These are phyloP conservation scores for Trichogramma pretiosum DNA, from an alignment of 1,140 invertebrate genomes.

Conservation along the genomic window DNA sequence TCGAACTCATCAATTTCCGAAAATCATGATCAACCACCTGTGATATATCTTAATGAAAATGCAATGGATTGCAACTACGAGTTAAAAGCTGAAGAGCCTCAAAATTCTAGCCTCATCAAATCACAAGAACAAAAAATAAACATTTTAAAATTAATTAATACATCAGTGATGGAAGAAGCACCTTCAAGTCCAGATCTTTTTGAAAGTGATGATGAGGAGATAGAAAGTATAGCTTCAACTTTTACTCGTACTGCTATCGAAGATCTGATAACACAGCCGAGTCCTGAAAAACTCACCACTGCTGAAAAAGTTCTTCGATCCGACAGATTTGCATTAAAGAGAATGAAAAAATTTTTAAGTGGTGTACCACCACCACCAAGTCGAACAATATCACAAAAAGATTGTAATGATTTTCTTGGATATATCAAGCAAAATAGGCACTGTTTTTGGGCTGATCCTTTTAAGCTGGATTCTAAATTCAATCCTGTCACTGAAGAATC, in stretches of 20 bases:
- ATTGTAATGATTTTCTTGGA: conserved; percentile 53
- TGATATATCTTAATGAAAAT: conserved; percentile 23
- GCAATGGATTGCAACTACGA: conserved; percentile 34
- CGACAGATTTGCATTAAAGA: conserved; percentile 26
- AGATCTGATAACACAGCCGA: conserved; percentile 7
- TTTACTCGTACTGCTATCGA: conserved; percentile 5
- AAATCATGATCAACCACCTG: background rate
- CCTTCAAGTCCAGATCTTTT: conserved; percentile 39
- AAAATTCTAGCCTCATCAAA: conserved; percentile 9
- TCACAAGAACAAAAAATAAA: too few species aligned
- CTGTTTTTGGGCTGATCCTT: conserved; percentile 38
- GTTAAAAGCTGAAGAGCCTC: conserved; percentile 9
- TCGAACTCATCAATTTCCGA: background rate
- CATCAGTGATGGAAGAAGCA: background rate
- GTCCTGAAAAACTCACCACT: conserved; percentile 25
- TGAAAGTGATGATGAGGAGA: conserved; percentile 34
- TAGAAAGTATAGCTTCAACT: conserved; percentile 11
- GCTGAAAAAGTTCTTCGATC: conserved; percentile 31
- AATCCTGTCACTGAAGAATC: background rate
- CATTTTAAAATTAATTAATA: background rate
- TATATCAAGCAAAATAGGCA: conserved; percentile 39
- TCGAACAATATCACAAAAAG: conserved; percentile 52
- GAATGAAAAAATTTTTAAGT: conserved; percentile 36
- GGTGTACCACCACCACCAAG: conserved; percentile 59
- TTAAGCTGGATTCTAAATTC: conserved; percentile 28